Evolutionary conservation across 2,113 vertebrate genomes (phyloP).

Genomic region (Martes martes): DNA sequence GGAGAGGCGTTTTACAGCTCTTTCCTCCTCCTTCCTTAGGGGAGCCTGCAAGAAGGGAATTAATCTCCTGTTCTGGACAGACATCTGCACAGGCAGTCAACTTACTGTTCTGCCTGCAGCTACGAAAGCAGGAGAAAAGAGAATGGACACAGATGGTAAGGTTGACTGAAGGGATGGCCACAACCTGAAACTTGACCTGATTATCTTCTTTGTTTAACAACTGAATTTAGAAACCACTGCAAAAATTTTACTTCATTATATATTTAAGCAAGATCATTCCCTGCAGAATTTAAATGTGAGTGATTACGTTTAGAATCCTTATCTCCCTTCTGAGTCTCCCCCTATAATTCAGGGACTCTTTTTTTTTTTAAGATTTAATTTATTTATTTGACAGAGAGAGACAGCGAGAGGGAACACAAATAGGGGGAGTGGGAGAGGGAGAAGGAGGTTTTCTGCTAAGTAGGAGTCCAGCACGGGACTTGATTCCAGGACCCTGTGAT

Average conservation of each 20-base stretch:
- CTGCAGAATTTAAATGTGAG: background rate
- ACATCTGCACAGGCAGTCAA: background rate
- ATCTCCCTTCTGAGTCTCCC: background rate
- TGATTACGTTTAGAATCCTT: background rate
- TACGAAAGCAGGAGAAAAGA: background rate
- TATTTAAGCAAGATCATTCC: background rate
- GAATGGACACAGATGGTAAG: background rate
- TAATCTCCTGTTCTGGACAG: background rate
- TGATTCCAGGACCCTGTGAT: too few relatives aligned
- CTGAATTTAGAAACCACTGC: background rate
- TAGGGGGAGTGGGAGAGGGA: too few relatives aligned
- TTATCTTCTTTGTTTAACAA: background rate
- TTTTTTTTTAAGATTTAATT: too few relatives aligned
- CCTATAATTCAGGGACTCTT: background rate
- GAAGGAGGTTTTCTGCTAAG: too few relatives aligned
- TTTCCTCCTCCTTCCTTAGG: background rate
- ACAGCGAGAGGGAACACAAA: too few relatives aligned
- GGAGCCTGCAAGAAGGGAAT: background rate
- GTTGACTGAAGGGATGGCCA: background rate
- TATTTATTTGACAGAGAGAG: too few relatives aligned
- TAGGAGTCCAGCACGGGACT: too few relatives aligned
- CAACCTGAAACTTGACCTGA: background rate
- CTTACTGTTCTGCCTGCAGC: background rate
- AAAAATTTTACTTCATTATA: background rate
- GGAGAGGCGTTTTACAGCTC: background rate